Base-by-base conservation (phyloP, 2,797 vertebrate genomes). In the Dipus sagitta region DNA sequence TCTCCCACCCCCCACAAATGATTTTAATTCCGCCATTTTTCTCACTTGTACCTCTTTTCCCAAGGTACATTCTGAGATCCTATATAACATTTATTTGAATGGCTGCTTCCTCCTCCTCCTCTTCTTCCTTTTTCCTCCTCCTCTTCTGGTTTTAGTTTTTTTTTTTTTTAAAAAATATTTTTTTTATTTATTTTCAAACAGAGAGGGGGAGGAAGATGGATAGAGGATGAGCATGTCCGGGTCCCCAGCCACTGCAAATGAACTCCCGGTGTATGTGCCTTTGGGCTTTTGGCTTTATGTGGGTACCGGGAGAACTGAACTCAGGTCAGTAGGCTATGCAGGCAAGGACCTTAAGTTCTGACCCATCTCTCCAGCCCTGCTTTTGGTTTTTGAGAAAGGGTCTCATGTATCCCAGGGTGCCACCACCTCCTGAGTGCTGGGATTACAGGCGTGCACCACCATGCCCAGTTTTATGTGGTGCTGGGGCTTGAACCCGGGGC, bases 1-100 rank as follows among this genome's bases (percentile, higher is more conserved):
- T 58, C 54, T 58, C 54, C 54, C 54, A 17, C 14, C 54, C 54
- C 54, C 17, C 17, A 58, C 54, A 58, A 58, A 15, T 58, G 47
- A 34, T 67, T 87, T 86, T 76, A 70, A 78, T 90, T 79, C 76
- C 15, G 32, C n/a, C 64, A 67, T 2, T 64, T 92, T 94, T 32
- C n/a, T 12, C 24, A 54, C 15, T 14, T 60, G 38, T 7, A 14
- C 38, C 62, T 10, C 54, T 78, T 84, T 81, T 76, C 34, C 60
- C 21, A 70, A 70, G 80, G 88, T 74, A 32, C 75, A 62, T 60
- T 13, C 60, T 15, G 64, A 70, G 80, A 90, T 74, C 38, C 79
- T 67, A 65, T 10, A 15, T 18, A 32, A 18, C 30, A 82, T 42
- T 78, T 64, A 70, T 11, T 68, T 20, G 12, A 65, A 21, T 86